Evolutionary conservation across 2,888 invertebrate genomes (phyloP).

Genomic region (Rosalia funebris): DNA sequence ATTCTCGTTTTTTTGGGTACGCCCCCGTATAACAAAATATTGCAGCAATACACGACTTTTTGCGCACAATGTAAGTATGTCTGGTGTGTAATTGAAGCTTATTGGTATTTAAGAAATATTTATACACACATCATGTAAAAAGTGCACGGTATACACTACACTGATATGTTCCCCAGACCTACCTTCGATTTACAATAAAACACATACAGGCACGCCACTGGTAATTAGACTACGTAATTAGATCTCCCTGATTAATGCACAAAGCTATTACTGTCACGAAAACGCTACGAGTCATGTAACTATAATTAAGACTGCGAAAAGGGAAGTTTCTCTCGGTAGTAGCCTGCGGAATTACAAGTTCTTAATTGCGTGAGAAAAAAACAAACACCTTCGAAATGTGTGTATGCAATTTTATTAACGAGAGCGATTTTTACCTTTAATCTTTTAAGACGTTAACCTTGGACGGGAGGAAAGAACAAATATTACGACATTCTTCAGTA

Average conservation of each 20-base stretch:
- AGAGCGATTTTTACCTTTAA: not conserved
- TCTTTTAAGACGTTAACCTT: not conserved
- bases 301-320: constrained; percentile 3
- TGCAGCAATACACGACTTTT: too few relatives aligned
- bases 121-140: too few relatives aligned
- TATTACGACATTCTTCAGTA: too few relatives aligned
- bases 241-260: not conserved
- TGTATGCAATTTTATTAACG: not conserved
- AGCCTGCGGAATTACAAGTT: not conserved
- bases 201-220: constrained; percentile 4
- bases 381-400: not conserved
- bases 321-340: not conserved
- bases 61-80: too few relatives aligned
- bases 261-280: constrained; percentile 9
- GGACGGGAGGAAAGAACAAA: too few relatives aligned
- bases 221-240: not conserved
- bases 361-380: constrained; percentile 1
- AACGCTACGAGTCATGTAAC: constrained; percentile 5
- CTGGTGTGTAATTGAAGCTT: too few relatives aligned
- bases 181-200: too few relatives aligned
- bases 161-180: too few relatives aligned
- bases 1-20: too few relatives aligned
- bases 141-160: too few relatives aligned
- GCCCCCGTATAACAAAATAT: too few relatives aligned
- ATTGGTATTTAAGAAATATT: too few relatives aligned